Conservation (phyloP, 1,140 invertebrate species). For the Zophobas atratus region DNA sequence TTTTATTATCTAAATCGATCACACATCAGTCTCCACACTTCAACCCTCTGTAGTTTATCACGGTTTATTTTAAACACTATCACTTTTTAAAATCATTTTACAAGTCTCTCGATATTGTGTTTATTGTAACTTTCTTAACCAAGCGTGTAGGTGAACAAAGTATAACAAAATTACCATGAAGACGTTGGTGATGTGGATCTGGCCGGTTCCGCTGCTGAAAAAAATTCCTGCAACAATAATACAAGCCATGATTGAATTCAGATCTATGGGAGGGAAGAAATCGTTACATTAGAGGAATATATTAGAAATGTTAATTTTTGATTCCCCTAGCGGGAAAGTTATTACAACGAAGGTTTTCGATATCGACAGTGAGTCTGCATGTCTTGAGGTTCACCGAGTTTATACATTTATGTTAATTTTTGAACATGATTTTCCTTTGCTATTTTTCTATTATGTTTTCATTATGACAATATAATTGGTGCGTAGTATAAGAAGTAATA, state of each 20-base stretch:
- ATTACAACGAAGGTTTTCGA: no score
- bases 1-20: slow-evolving; percentile 26
- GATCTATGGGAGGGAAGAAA: no score
- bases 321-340: no score
- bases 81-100: slow-evolving; percentile 40
- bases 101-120: slow-evolving; percentile 14
- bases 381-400: no score
- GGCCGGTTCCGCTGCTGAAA: slow-evolving; percentile 9
- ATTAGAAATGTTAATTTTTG: no score
- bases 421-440: no score
- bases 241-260: not conserved
- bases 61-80: slow-evolving; percentile 44
- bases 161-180: slow-evolving; percentile 22
- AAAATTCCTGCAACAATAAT: slow-evolving; percentile 36
- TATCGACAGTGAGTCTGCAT: no score
- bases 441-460: no score
- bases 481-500: no score
- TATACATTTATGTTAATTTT: no score
- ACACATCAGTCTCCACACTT: slow-evolving; percentile 6
- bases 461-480: no score
- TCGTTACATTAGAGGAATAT: no score
- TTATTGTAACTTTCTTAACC: slow-evolving; percentile 41
- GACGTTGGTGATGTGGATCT: slow-evolving; percentile 5
- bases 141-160: slow-evolving; percentile 33
- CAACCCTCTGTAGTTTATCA: slow-evolving; percentile 37